A percentile compares a stretch with the other conserved stretches of the same genome.
These are phyloP conservation scores for Ernsta delagoae DNA, from an alignment of 2,888 invertebrate species.

Conservation along the genomic window DNA sequence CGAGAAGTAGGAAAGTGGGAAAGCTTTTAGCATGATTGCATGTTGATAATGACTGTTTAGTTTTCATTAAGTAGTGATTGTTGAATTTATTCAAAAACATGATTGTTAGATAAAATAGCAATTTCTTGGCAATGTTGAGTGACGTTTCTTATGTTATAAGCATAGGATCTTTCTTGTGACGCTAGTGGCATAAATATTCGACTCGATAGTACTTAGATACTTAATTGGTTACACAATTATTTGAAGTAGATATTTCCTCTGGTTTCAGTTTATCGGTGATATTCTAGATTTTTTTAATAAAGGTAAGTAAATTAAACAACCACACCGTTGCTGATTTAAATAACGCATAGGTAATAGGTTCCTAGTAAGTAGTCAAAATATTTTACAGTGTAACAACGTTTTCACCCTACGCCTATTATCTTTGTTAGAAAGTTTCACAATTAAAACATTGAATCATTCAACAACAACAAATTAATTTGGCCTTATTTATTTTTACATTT, in stretches of 20 bases:
- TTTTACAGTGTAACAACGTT: constrained; percentile 28
- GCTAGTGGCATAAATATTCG: too few relatives aligned
- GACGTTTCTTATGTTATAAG: too few relatives aligned
- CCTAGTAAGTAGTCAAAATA: constrained; percentile 24
- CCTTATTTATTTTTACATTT: constrained; percentile 20
- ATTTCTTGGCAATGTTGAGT: too few relatives aligned
- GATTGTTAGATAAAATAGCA: not conserved
- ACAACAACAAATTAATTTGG: constrained; percentile 35
- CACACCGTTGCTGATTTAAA: constrained; percentile 24
- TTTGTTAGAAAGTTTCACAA: constrained; percentile 4
- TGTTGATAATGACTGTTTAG: constrained; percentile 52
- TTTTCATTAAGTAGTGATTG: constrained; percentile 37
- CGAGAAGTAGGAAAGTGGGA: constrained; percentile 62
- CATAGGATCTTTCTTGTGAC: too few relatives aligned
- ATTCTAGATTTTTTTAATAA: too few relatives aligned
- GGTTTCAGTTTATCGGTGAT: too few relatives aligned
- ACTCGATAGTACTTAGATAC: too few relatives aligned
- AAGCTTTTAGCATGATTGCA: constrained; percentile 79
- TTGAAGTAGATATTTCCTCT: too few relatives aligned
- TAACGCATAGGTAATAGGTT: constrained; percentile 5
- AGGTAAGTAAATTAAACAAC: constrained; percentile 14
- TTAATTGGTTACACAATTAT: too few relatives aligned
- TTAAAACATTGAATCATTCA: constrained; percentile 16
- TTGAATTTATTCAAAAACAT: constrained; percentile 10
- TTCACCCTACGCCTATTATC: constrained; percentile 8